Evolutionary conservation across 2,113 vertebrate species (phyloP).

Genomic region (Lophius piscatorius): DNA sequence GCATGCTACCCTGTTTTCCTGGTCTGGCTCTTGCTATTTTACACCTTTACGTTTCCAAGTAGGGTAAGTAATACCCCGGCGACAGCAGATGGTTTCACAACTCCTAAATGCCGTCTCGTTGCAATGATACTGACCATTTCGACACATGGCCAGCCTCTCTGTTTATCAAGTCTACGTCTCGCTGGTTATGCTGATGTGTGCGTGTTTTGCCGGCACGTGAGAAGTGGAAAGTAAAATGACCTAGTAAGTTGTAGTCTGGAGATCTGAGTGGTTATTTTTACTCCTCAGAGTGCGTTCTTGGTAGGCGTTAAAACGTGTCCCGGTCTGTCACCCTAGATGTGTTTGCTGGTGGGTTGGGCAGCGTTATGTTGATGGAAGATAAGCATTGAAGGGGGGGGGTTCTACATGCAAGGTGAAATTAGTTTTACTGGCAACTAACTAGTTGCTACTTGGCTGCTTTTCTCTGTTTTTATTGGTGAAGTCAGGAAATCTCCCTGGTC

Average conservation of each 20-base stretch:
- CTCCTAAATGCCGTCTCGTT: constrained; percentile 48
- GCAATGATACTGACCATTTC: constrained; percentile 33
- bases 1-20: background rate
- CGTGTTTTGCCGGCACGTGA: constrained; percentile 56
- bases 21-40: constrained; percentile 21
- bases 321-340: constrained; percentile 30
- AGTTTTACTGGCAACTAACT: too few relatives aligned
- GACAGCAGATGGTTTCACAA: constrained; percentile 53
- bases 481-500: constrained; percentile 25
- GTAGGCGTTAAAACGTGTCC: constrained; percentile 26
- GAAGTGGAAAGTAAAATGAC: constrained; percentile 54
- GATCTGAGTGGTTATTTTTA: constrained; percentile 73
- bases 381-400: constrained; percentile 37
- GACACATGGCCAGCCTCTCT: constrained; percentile 9
- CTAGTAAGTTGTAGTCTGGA: constrained; percentile 40
- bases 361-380: constrained; percentile 65
- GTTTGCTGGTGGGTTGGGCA: constrained; percentile 70
- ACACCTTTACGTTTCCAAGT: constrained; percentile 17
- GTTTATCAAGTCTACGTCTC: constrained; percentile 23
- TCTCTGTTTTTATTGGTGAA: constrained; percentile 4
- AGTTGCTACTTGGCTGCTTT: constrained; percentile 1
- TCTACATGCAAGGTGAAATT: background rate
- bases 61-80: constrained; percentile 35
- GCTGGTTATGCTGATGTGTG: constrained; percentile 10
- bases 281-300: constrained; percentile 37